Conservation (phyloP, 2,797 vertebrate genomes). For the Eulemur coronatus region DNA sequence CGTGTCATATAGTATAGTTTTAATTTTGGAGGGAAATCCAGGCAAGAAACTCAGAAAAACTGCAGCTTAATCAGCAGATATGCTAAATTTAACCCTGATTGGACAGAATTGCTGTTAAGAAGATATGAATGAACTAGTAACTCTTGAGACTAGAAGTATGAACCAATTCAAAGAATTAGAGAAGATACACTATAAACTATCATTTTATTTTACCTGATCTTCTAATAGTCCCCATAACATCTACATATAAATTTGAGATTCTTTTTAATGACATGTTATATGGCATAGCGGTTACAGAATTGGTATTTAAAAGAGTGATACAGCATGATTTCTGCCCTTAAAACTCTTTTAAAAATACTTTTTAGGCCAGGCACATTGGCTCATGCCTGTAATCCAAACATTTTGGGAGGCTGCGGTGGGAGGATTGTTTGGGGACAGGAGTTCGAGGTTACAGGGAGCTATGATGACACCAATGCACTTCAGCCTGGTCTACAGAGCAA, state of each 20-base stretch:
- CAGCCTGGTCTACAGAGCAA: no score
- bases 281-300: neutral
- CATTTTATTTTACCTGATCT: neutral
- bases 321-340: neutral
- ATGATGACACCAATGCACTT: no score
- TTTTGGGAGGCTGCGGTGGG: no score
- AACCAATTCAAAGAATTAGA: neutral
- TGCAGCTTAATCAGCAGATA: neutral
- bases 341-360: neutral
- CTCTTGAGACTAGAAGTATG: neutral
- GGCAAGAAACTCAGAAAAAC: conserved; percentile 5
- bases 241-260: neutral
- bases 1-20: neutral
- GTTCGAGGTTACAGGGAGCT: no score
- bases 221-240: neutral
- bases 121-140: neutral
- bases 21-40: neutral
- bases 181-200: neutral
- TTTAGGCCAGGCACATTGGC: no score
- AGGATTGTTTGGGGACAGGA: no score
- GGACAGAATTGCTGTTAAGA: neutral
- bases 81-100: neutral
- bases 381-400: no score
- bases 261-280: neutral
- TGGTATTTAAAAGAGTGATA: conserved; percentile 15